phyloP scores from a whole-genome alignment of 2,888 invertebrate species.

The Romanomermis culicivorax region DNA sequence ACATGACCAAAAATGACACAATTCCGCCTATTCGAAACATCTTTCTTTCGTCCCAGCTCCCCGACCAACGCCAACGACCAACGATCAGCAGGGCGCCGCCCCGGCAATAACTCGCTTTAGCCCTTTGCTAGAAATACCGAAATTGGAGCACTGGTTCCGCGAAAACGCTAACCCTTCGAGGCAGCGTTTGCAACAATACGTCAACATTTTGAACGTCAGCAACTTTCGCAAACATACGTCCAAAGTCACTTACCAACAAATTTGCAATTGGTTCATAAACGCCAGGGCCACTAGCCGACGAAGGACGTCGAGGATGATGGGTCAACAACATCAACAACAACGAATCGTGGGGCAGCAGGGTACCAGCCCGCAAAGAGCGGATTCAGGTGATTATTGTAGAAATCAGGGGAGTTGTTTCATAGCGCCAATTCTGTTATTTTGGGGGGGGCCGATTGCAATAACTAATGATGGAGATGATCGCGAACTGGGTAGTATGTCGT shows the following conservation, averaged over 20 bases:
- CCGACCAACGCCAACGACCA: too few relatives aligned
- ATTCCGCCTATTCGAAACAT: too few relatives aligned
- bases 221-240: slow-evolving; percentile 49
- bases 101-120: slow-evolving; percentile 19
- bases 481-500: too few relatives aligned
- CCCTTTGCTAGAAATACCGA: slow-evolving; percentile 58
- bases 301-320: not conserved
- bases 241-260: slow-evolving; percentile 18
- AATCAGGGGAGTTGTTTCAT: too few relatives aligned
- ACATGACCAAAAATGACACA: too few relatives aligned
- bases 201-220: slow-evolving; percentile 69
- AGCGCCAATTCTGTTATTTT: too few relatives aligned
- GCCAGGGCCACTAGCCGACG: slow-evolving; percentile 49
- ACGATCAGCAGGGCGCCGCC: too few relatives aligned
- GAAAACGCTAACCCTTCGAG: slow-evolving; percentile 91
- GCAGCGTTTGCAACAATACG: slow-evolving; percentile 85
- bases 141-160: slow-evolving; percentile 47
- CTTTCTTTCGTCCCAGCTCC: too few relatives aligned
- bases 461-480: too few relatives aligned
- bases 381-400: too few relatives aligned
- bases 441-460: too few relatives aligned
- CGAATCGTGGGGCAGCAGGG: not conserved
- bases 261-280: slow-evolving; percentile 55
- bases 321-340: not conserved
- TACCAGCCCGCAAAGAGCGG: too few relatives aligned